Conservation (phyloP, 2,113 vertebrate genomes). For the Hypocryptadius cinnamomeus region DNA sequence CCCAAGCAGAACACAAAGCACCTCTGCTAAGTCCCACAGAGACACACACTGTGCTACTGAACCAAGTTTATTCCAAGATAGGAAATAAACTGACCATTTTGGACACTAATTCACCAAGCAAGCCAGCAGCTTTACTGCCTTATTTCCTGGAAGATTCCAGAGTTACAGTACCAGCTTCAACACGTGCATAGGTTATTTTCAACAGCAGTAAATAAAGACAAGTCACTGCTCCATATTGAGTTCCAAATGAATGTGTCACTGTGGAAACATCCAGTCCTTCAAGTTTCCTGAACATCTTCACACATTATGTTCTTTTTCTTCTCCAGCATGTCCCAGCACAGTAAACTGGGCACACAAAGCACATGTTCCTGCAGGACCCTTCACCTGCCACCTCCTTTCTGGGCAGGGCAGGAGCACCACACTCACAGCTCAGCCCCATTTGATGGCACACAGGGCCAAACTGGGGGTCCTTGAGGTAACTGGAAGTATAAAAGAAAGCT, state of each 20-base stretch:
- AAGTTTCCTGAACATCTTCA: background rate
- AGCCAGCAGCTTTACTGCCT: background rate
- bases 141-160: background rate
- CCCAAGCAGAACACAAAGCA: background rate
- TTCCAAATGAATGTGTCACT: background rate
- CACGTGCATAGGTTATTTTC: background rate
- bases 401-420: background rate
- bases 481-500: background rate
- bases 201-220: background rate
- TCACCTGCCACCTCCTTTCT: background rate
- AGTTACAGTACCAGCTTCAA: background rate
- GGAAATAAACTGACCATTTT: background rate
- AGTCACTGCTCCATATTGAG: background rate
- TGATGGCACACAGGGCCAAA: background rate
- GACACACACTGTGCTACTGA: background rate
- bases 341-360: background rate
- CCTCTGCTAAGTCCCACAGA: rapidly evolving
- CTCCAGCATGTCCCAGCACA: background rate
- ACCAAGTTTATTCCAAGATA: background rate
- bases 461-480: background rate
- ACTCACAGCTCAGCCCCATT: background rate
- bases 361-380: background rate
- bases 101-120: background rate
- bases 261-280: background rate
- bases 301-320: background rate